Conservation (phyloP, 2,113 vertebrate species). For the Dromiciops gliroides region DNA sequence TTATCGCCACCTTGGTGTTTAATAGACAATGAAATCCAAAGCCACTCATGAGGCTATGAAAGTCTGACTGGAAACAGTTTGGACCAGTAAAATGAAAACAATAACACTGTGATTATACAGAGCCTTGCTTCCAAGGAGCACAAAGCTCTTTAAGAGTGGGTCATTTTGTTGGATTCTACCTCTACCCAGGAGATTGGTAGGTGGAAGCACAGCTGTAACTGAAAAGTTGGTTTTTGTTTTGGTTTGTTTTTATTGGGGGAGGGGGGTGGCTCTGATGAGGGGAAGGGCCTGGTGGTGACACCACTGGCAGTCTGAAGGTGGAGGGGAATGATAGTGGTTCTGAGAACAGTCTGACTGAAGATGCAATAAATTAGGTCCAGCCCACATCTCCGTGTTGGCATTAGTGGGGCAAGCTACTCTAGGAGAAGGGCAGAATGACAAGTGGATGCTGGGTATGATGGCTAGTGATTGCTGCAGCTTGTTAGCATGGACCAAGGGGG, state of each 20-base stretch:
- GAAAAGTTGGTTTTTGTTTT: neutral
- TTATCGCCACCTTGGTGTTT: slow-evolving; percentile 39
- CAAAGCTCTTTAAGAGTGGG: neutral
- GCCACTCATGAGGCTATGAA: neutral
- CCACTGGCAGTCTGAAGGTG: neutral
- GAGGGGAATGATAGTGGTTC: neutral
- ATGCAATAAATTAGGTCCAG: neutral
- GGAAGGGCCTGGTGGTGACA: neutral
- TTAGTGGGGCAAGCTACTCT: neutral
- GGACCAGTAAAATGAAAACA: slow-evolving; percentile 12
- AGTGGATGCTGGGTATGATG: neutral
- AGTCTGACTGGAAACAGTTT: neutral
- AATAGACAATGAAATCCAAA: slow-evolving; percentile 27
- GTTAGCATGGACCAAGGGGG: neutral
- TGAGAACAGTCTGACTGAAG: neutral
- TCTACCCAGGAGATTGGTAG: neutral
- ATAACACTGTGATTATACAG: neutral
- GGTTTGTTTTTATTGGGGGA: neutral
- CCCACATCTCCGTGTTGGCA: neutral
- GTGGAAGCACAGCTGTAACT: neutral
- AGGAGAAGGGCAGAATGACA: neutral
- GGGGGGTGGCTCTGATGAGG: neutral
- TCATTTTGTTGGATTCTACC: neutral
- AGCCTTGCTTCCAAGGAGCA: neutral
- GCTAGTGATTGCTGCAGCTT: neutral